Conservation (phyloP, 37 sponge, comb jelly and placozoan species). For the Mnemiopsis leidyi region DNA sequence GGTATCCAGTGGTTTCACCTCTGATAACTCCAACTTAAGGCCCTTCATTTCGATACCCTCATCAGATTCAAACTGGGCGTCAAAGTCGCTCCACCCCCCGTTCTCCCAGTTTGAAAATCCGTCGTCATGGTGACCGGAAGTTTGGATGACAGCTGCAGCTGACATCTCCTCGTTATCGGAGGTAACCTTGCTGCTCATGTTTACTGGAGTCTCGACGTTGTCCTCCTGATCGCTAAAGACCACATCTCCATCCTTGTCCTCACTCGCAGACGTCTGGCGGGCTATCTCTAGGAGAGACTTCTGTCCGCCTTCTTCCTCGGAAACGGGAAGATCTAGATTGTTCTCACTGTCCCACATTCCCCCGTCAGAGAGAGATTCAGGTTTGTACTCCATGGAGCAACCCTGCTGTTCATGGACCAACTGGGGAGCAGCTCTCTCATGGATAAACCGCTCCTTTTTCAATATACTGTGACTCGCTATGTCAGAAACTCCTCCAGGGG, state of each 20-base stretch:
- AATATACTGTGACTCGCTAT: not conserved
- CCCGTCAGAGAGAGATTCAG: not conserved
- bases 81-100: conserved; percentile 64
- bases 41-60: not conserved
- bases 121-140: not conserved
- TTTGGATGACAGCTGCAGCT: not conserved
- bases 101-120: conserved; percentile 38
- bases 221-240: not conserved
- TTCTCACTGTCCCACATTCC: not conserved
- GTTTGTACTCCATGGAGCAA: conserved; percentile 47
- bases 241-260: not conserved
- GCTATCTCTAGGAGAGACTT: conserved; percentile 30
- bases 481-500: not conserved
- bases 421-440: not conserved
- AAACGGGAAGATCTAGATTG: not conserved
- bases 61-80: conserved; percentile 37
- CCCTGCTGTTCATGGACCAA: conserved; percentile 30
- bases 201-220: conserved; percentile 11
- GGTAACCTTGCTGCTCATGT: not conserved
- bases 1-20: not conserved
- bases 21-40: not conserved
- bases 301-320: not conserved
- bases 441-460: conserved; percentile 29
- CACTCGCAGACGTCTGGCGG: not conserved
- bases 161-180: not conserved